Percentiles rank a stretch among this genome's conserved stretches.
Conservation (phyloP, 1,140 invertebrate genomes). For the Triops cancriformis region DNA sequence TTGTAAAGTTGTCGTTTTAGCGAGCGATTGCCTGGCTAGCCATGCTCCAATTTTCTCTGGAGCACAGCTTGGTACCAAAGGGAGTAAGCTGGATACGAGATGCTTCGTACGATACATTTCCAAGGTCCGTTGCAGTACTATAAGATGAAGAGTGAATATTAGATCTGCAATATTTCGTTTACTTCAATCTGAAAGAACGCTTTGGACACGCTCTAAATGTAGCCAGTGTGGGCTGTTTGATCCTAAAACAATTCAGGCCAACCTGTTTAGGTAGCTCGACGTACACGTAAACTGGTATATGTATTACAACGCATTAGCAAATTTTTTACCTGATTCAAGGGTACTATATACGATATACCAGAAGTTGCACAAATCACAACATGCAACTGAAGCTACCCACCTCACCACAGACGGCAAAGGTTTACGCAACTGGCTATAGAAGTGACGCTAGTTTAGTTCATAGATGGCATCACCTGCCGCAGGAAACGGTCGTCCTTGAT, state of each 20-base stretch:
- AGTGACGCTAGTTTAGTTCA: neutral
- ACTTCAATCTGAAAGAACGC: neutral
- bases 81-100: conserved; percentile 25
- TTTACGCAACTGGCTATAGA: neutral
- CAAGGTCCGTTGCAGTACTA: neutral
- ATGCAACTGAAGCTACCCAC: neutral
- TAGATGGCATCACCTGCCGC: neutral
- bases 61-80: conserved; percentile 22
- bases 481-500: neutral
- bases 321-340: neutral
- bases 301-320: too few species aligned
- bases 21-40: conserved; percentile 24
- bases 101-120: conserved; percentile 28
- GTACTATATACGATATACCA: neutral
- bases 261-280: neutral
- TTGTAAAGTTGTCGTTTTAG: neutral
- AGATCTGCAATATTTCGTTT: neutral
- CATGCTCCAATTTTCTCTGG: conserved; percentile 26
- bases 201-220: neutral
- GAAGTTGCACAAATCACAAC: neutral
- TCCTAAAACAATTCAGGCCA: too few species aligned
- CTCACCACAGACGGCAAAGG: neutral
- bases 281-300: too few species aligned
- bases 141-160: neutral
- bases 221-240: too few species aligned